These are phyloP conservation scores for Drosophila hydei DNA, from an alignment of 1,140 invertebrate species.

Conservation along the genomic window DNA sequence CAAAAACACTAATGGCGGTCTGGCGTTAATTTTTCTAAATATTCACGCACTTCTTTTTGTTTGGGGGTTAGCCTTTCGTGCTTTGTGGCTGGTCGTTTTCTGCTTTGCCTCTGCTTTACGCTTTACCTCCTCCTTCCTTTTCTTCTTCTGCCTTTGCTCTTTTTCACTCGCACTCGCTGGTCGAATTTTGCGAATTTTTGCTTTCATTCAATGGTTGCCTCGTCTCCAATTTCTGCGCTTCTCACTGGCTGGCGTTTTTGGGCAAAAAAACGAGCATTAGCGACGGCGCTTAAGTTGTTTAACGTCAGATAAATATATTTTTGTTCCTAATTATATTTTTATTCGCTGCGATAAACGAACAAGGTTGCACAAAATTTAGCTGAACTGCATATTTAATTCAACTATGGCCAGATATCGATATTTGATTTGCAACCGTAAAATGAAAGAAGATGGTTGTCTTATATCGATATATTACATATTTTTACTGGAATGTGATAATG, in stretches of 20 bases:
- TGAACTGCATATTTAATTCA: conserved; percentile 53
- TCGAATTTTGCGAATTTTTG: conserved; percentile 52
- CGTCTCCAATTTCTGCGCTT: conserved; percentile 22
- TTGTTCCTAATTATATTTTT: conserved; percentile 52
- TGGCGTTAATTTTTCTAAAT: conserved; percentile 62
- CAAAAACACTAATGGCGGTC: conserved; percentile 54
- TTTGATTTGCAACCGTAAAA: conserved; percentile 15
- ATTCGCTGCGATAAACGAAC: conserved; percentile 53
- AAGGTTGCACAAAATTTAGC: conserved; percentile 51
- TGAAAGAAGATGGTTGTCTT: not conserved
- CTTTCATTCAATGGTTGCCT: conserved; percentile 48
- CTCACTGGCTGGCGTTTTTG: conserved; percentile 28
- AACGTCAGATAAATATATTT: conserved; percentile 43
- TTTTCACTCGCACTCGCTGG: conserved; percentile 52
- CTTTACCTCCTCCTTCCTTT: conserved; percentile 36
- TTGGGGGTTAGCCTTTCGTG: conserved; percentile 57
- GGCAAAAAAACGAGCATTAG: conserved; percentile 36
- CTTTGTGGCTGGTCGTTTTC: conserved; percentile 56
- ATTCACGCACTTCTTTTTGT: conserved; percentile 59
- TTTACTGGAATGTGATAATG: not conserved
- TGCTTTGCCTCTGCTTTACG: conserved; percentile 43
- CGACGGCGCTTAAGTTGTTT: conserved; percentile 38
- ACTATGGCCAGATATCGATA: conserved; percentile 33
- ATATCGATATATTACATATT: conserved; percentile 5
- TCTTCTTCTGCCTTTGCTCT: conserved; percentile 47